Base-by-base conservation (phyloP, 2,113 vertebrate genomes). In the Calyptomena viridis region DNA sequence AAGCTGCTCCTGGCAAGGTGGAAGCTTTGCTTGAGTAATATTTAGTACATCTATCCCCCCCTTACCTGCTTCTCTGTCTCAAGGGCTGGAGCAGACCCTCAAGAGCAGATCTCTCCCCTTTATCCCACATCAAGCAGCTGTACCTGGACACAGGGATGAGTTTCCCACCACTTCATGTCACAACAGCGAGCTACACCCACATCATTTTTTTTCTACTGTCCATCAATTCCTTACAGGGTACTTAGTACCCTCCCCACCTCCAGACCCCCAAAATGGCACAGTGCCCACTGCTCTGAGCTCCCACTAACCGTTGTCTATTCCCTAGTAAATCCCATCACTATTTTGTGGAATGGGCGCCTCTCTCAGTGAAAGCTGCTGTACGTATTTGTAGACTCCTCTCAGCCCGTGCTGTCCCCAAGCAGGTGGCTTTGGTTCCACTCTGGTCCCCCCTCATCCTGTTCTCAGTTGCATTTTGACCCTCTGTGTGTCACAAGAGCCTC, bases 231-330 rank as follows among this genome's bases (percentile, higher is more conserved):
- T 40, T 1, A 2, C 49, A 30, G 49, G 37, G 4, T 23, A 7
- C 16, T 49, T 14, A 14, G 33, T 1, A 7, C 77, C 77, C 31
- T 4, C 59, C 12, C 46, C 74, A 6, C 11, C 20, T 7, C 55
- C 66, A 87, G 37, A 24, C 75, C 58, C 66, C 69, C 33, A 28
- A 6, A 23, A 21, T 3, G n/a, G 17, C 37, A 4, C 77, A 13
- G 76, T 15, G 33, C 55, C 84, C 15, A 40, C 87, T 71, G 85
- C 78, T 16, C 1, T 2, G 64, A 30, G 78, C 31, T 56, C 59
- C 67, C 58, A 35, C 66, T 8, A 9, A 6, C 18, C 0, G 0
- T 3, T 6, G 23, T 9, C 69, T 11, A 0, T 1, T 44, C 37
- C 2, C 4, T 5, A 33, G n/a, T 13, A 37, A 52, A 28, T n/a